Base-by-base conservation (phyloP, 2,113 vertebrate species). In the Okapia johnstoni region DNA sequence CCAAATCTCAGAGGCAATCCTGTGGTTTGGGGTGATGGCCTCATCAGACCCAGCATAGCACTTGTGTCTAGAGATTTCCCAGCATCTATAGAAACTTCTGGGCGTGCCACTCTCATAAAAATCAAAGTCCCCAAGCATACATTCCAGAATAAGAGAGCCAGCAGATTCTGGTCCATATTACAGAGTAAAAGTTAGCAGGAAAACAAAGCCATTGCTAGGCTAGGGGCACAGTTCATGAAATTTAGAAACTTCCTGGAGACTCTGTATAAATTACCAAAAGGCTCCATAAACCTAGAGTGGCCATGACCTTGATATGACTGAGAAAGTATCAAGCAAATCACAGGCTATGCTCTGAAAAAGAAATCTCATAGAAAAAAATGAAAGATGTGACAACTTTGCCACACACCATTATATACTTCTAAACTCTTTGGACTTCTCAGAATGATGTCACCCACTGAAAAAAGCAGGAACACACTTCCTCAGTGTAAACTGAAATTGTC, bases 341-440 rank as follows among this genome's bases (percentile, higher is more conserved):
- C 5, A 94, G 57, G 9, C 88, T 5, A 66, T 5, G 12, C 33
- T 61, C 25, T 76, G 50, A 52, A 80, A 83, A 85, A 84, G 5
- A 88, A 97, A 63, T 43, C 40, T 43, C 40, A 43, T 25, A 26
- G 70, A 76, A 76, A 76, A 73, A 80, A 88, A 70, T 2, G 7
- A 46, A 87, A 66, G 48, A 10, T 30, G 55, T 2, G n/a, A 93
- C 43, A 93, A 61, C 11, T 43, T 96, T 36, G 40, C 11, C 58
- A 94, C 3, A 57, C n/a, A 96, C 25, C 19, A 89, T 23, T 54
- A 54, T 76, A 85, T 85, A 85, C 17, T 96, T 70, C 15, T 25
- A 66, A 88, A 87, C 7, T 93, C 46, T 60, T 77, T 90, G 17
- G 46, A 46, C 33, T 95, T 96, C 48, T 93, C 76, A 97, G 50